Base-by-base conservation (phyloP, 2,113 vertebrate species). In the Actenoides lindsayi region DNA sequence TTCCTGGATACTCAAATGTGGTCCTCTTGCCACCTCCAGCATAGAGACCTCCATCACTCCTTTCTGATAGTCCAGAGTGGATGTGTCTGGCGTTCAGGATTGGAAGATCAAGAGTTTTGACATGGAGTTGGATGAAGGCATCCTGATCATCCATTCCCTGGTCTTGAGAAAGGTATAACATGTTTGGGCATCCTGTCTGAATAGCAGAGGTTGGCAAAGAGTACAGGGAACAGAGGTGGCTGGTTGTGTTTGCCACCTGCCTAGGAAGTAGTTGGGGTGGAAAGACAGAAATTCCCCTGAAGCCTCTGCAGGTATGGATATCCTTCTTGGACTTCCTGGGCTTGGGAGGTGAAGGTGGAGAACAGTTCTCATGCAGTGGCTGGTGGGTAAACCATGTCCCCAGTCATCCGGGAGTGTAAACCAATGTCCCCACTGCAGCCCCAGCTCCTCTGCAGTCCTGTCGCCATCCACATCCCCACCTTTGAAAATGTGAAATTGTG, bases 191-290 rank as follows among this genome's bases (percentile, higher is more conserved):
- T 7, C 50, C 37, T 41, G 50, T 41, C 56, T 53, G 56, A 41
- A 53, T 21, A 64, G 54, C 70, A 60, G 33, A 73, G 6, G 39
- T 15, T 33, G 46, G 53, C 41, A 28, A 54, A 56, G 28, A 11
- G 31, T 16, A 12, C 7, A 1, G 4, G 18, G 42, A 57, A 48
- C 0, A 3, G 33, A 50, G n/a, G 25, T 3, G 4, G 14, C 33
- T 57, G 51, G 7, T 37, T 13, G 19, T 81, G 39, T n/a, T 54
- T 76, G 46, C 23, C 57, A 30, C 3, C 21, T 24, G 7, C 24
- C 44, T 50, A 39, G 41, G 15, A 35, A 77, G 59, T 18, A 24
- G 54, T 33, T 59, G 30, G 46, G 41, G 27, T 25, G 16, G 17
- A 19, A 46, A 51, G 48, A 50, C 42, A 75, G 25, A 25, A 33